Base-by-base conservation (phyloP, 2,888 invertebrate genomes). In the Ditula angustiorana region DNA sequence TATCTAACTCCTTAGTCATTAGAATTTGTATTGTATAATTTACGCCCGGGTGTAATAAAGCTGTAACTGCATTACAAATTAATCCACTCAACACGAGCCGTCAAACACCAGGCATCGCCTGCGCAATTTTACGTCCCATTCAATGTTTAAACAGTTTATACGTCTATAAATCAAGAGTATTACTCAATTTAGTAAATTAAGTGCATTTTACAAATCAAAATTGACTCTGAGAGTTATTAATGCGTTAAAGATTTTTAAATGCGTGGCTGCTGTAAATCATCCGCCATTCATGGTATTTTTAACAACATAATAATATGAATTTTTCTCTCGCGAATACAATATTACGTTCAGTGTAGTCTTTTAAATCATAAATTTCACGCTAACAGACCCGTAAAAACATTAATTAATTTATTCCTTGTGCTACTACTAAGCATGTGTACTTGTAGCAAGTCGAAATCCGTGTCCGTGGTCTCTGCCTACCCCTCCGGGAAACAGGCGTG, bases 141-240 rank as follows among this genome's bases (percentile, higher is more conserved):
- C 37, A 63, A 58, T 47, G 67, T 66, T 70, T 68, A 53, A 58
- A 61, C 67, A 52, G 7, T 41, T 33, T 5, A 63, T 66, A 66
- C 61, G 46, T 7, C 37, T 30, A 72, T 77, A 77, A 75, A 75
- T 75, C 78, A 73, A 35, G 4, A 23, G 68, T 73, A 77, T 77
- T 77, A 70, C 75, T 73, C 70, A 73, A 75, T 78, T 75, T 71
- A 69, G 72, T 72, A 68, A 73, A 75, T 74, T 75, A 58, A 74
- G 73, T 68, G 69, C 35, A 24, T 46, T 41, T 53, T 59, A 33
- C 24, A 58, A 30, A 61, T 44, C 44, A 24, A 30, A 24, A 16
- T 8, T 50, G 49, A 62, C 41, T 61, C 55, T 61, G 47, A 26
- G 24, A 23, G 62, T 30, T 23, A 56, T 47, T 37, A 30, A 50